phyloP scores from a whole-genome alignment of 1,140 invertebrate genomes.

The Diabrotica undecimpunctata region DNA sequence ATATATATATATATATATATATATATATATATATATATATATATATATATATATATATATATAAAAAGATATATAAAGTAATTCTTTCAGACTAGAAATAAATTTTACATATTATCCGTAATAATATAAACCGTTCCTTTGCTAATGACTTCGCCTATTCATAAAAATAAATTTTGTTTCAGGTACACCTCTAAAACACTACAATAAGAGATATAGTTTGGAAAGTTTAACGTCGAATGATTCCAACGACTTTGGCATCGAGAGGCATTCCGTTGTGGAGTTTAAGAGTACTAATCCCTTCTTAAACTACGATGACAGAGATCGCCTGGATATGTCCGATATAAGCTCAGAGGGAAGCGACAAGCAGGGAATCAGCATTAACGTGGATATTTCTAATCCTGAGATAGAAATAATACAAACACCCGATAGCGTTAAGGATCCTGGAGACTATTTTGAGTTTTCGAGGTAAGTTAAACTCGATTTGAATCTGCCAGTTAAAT shows the following conservation, averaged over 20 bases:
- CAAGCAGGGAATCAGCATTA: slow-evolving; percentile 55
- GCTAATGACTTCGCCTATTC: too few relatives aligned
- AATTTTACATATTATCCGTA: too few relatives aligned
- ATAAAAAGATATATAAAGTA: too few relatives aligned
- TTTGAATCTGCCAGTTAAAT: too few relatives aligned
- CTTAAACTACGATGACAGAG: slow-evolving; percentile 41
- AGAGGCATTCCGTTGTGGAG: slow-evolving; percentile 35
- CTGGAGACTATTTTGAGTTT: slow-evolving; percentile 48
- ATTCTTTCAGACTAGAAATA: too few relatives aligned
- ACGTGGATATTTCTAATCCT: slow-evolving; percentile 59
- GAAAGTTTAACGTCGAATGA: slow-evolving; percentile 44
- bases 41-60: too few relatives aligned
- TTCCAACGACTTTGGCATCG: slow-evolving; percentile 29
- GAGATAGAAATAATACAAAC: slow-evolving; percentile 61
- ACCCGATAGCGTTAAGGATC: slow-evolving; percentile 52
- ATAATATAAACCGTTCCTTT: too few relatives aligned
- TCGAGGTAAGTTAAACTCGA: slow-evolving; percentile 44
- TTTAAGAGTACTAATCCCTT: slow-evolving; percentile 46
- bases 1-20: too few relatives aligned
- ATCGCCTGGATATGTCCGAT: slow-evolving; percentile 25
- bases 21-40: too few relatives aligned
- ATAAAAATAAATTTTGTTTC: neutral
- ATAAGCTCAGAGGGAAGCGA: slow-evolving; percentile 40
- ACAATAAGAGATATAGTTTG: slow-evolving; percentile 42
- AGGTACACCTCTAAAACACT: slow-evolving; percentile 28